Evolutionary conservation across 2,113 vertebrate species (phyloP).

Genomic region (human (Homo sapiens)): GRCh38 chr19:33551001-33551500

Average conservation of each 20-base stretch:
- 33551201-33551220: rapidly evolving
- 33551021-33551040: not conserved
- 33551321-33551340: not conserved
- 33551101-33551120: rapidly evolving
- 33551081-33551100: rapidly evolving
- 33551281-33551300: not conserved
- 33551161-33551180: rapidly evolving
- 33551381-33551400: not conserved
- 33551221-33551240: not conserved
- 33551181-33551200: not conserved
- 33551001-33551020: not conserved
- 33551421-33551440: not conserved
- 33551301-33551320: not conserved
- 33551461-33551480: not conserved
- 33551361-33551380: not conserved
- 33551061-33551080: rapidly evolving
- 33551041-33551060: not conserved
- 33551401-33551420: not conserved
- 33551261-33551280: not conserved
- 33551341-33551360: not conserved
- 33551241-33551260: not conserved
- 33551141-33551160: not conserved
- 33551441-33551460: not conserved
- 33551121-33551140: not conserved
- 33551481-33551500: not conserved